Evolutionary conservation across 2,797 vertebrate genomes (phyloP), one percentile per base, ranked within the genome.

Genomic region (Graptemys geographica): DNA sequence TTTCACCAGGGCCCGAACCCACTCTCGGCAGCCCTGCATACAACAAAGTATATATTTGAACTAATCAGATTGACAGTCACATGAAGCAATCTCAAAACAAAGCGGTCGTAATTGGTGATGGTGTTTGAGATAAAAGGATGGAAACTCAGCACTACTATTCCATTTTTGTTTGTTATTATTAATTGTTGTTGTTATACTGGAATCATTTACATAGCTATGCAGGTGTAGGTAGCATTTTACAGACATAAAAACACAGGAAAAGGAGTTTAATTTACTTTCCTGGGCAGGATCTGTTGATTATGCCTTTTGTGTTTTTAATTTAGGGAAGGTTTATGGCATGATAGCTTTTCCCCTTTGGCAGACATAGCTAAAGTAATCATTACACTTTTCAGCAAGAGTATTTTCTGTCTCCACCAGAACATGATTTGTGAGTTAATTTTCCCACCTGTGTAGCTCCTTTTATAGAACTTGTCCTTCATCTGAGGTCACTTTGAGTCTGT

Each of bases 71-170:
- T 93, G 88, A 49, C 37, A 93, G 87, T 79, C 55, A 86, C 74
- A 94, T 90, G 18, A 95, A 96, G 81, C 27, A 92, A 49, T 52
- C 6, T 44, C 84, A 44, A 94, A 96, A 92, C 81, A 12, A 94
- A 28, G 12, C 23, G 81, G 78, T 89, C 85, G 82, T 81, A 69
- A 79, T 53, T 92, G 47, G 90, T 93, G 44, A 81, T 0, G 1
- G 25, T 87, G 5, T 74, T 96, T 94, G 28, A 89, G 79, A 56
- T 93, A 90, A 83, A 37, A 93, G 41, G 49, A 76, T 90, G 65
- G 82, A 89, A 86, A 52, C 1, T 5, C 74, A 49, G 25, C 37
- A 41, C 13, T 2, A 3, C 80, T 56, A 83, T 95, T 89, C 79
- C 16, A 87, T 79, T 57, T 76, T 28, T 69, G n/a, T 37, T 76